Conservation (phyloP, 2,888 invertebrate species). For the Hoplodrina blanda region DNA sequence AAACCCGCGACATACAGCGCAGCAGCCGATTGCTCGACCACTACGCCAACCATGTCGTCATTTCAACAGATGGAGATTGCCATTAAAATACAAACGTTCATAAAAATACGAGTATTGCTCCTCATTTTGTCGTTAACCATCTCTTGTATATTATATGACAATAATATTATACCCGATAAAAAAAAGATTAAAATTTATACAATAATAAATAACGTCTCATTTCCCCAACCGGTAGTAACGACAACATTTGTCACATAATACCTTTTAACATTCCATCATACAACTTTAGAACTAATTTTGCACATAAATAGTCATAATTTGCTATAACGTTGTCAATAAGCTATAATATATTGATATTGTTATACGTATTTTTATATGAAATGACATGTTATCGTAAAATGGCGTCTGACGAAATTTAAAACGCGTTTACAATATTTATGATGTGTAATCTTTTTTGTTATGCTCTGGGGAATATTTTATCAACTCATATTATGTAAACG, state of each 20-base stretch:
- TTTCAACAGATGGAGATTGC: too few species aligned
- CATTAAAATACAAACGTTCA: too few species aligned
- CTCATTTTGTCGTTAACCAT: too few species aligned
- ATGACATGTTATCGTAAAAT: constrained; percentile 62
- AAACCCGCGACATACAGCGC: too few species aligned
- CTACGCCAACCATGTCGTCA: too few species aligned
- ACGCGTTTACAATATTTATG: constrained; percentile 70
- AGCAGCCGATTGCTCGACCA: too few species aligned
- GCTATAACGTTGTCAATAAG: constrained; percentile 76
- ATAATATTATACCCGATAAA: not conserved
- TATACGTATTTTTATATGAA: constrained; percentile 50
- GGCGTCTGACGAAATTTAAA: constrained; percentile 69
- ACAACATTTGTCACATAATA: constrained; percentile 38
- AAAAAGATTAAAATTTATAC: not conserved
- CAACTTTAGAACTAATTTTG: constrained; percentile 65
- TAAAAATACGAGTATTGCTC: too few species aligned
- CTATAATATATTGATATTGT: constrained; percentile 71
- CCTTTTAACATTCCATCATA: constrained; percentile 42
- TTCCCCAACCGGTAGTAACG: constrained; percentile 38
- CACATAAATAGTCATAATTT: constrained; percentile 79
- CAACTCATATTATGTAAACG: constrained; percentile 19
- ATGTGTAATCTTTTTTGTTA: constrained; percentile 53
- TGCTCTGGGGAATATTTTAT: constrained; percentile 13
- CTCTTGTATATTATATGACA: not conserved
- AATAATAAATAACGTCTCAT: constrained; percentile 38